A percentile compares a stretch with the other conserved stretches of the same genome.
phyloP scores from a whole-genome alignment of 64 coral and sea anemone species.

The Pocillopora verrucosa region DNA sequence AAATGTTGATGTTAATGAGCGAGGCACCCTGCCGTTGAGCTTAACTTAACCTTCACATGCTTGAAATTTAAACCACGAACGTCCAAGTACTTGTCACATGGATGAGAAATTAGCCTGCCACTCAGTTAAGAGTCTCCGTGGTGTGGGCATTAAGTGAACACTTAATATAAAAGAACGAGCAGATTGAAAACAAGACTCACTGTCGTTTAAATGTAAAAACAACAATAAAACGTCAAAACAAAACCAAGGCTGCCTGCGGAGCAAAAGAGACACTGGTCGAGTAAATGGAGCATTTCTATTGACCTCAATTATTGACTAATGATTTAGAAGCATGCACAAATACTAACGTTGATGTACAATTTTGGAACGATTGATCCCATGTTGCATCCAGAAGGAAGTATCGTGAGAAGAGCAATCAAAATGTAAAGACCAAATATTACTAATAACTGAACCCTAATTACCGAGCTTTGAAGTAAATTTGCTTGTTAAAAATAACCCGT shows the following conservation, averaged over 20 bases:
- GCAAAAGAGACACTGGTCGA: background rate
- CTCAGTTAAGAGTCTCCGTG: background rate
- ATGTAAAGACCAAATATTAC: background rate
- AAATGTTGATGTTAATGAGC: background rate
- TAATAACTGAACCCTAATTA: background rate
- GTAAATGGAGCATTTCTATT: background rate
- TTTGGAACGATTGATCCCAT: background rate
- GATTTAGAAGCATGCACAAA: background rate
- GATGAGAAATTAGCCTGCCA: background rate
- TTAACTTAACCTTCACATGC: background rate
- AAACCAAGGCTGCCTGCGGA: background rate
- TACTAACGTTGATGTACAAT: background rate
- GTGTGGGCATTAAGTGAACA: background rate
- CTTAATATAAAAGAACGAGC: background rate
- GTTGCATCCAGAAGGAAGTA: background rate
- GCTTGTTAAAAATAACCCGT: background rate
- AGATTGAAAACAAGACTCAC: background rate
- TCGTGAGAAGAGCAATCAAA: background rate
- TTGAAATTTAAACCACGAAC: background rate
- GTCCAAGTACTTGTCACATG: background rate
- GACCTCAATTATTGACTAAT: background rate
- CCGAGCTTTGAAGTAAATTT: background rate
- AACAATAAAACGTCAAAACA: background rate
- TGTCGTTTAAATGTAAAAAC: background rate
- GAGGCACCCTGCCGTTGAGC: background rate